Evolutionary conservation across 2,888 invertebrate species (phyloP), one percentile per base, ranked within the genome.

Genomic region (Drosophila melanocephala): DNA sequence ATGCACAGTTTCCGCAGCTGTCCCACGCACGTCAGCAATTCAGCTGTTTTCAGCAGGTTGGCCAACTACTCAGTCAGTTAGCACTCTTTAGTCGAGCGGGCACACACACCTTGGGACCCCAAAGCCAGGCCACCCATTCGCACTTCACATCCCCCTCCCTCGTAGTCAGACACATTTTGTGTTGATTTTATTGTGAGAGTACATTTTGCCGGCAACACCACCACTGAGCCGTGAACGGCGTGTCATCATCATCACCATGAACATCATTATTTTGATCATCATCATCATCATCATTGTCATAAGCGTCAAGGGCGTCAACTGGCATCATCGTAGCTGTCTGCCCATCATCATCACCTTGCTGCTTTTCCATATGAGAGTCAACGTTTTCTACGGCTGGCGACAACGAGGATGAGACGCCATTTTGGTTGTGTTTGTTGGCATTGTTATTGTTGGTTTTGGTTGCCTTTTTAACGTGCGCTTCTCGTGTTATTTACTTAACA

Each of bases 401-500:
- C 71, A 72, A 72, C 57, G 26, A 52, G 55, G 52, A 63, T 58
- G 55, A 61, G 58, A 52, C 51, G 28, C 53, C 70, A 64, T 84
- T 76, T 75, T 74, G 68, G 44, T 62, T 61, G 66, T 76, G 64
- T 61, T 67, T 56, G 39, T 30, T 52, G 10, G 47, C 71, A 55
- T 64, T 79, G 68, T 76, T 66, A 66, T 57, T 66, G 75, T 62
- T 79, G 76, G 51, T 63, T 71, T 65, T 64, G 71, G 63, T 71
- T 81, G 72, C 62, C 83, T 87, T 86, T 87, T 89, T 76, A 87
- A 75, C 83, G 83, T 81, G 88, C 33, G 59, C 72, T 68, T 62
- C 73, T 73, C 81, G 75, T 90, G 90, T 84, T 90, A 89, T 90
- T 91, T 91, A 90, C 86, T 90, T 84, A 85, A 89, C 87, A 90